Evolutionary conservation across 1,140 invertebrate species (phyloP), one percentile per base, ranked within the genome.

Genomic region (Asobara japonica): DNA sequence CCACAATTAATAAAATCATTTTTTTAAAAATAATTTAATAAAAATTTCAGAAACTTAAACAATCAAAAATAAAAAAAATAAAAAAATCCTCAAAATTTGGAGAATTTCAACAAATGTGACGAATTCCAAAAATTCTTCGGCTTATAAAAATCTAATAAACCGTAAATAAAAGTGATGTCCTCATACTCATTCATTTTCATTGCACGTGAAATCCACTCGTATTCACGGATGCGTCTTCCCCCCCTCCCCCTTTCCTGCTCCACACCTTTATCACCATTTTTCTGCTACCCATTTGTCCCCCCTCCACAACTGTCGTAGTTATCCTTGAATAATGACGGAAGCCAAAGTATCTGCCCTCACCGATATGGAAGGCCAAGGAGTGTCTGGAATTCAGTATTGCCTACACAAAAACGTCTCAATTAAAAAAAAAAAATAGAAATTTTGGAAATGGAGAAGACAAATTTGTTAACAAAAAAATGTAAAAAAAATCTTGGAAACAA

Each of bases 121-220:
- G n/a, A n/a, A n/a, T n/a, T n/a, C n/a, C n/a, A n/a, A n/a, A n/a
- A n/a, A n/a, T n/a, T n/a, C n/a, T n/a, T n/a, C n/a, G 36, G 10
- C 36, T 38, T 38, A 38, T 38, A 51, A 51, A 51, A 51, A 51
- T 18, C n/a, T 51, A 51, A 51, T 51, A 20, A 51, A 51, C n/a
- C 45, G n/a, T 8, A 51, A 51, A 51, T 51, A 51, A 51, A 51
- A 51, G 45, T 51, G 45, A 51, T 51, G 45, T 16, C 45, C 16
- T 18, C 45, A 51, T 51, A 51, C 69, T 70, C 56, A 71, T 71
- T 71, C 41, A 65, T 22, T 71, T 71, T 71, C 69, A 33, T 51
- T 65, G 62, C 69, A 71, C 62, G 69, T 71, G 69, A 18, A 31
- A 64, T 64, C n/a, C 29, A 64, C 51, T 60, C 25, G 51, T 60